Evolutionary conservation across 2,113 vertebrate genomes (phyloP).

Genomic region (Chaenogobius annularis): DNA sequence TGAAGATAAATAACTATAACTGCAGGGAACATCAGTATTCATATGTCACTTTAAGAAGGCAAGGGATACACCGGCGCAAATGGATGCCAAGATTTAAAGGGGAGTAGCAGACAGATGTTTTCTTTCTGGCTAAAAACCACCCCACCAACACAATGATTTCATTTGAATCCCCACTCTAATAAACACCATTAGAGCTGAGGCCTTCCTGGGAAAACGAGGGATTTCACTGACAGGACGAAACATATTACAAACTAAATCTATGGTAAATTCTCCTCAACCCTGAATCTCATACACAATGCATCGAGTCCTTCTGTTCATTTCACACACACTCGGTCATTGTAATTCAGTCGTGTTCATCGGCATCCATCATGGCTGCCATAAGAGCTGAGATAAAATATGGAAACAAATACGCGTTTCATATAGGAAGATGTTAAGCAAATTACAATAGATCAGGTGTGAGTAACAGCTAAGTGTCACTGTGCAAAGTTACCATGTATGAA

Average conservation of each 20-base stretch:
- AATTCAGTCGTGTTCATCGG: constrained; percentile 21
- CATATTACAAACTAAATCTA: constrained; percentile 13
- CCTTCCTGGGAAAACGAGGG: constrained; percentile 28
- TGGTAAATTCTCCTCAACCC: constrained; percentile 8
- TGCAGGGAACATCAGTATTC: constrained; percentile 25
- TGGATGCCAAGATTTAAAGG: constrained; percentile 10
- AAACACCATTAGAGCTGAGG: constrained; percentile 27
- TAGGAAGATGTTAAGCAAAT: constrained; percentile 17
- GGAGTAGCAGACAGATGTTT: constrained; percentile 28
- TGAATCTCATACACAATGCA: constrained; percentile 2
- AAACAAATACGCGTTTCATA: constrained; percentile 12
- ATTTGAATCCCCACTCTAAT: constrained; percentile 34
- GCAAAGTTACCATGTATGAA: constrained; percentile 12
- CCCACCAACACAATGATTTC: constrained; percentile 25
- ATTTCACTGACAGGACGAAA: constrained; percentile 23
- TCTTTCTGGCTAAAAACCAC: constrained; percentile 8
- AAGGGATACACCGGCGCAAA: constrained; percentile 6
- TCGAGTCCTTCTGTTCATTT: constrained; percentile 1
- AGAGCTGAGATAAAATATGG: constrained; percentile 10
- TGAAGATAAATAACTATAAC: constrained; percentile 20
- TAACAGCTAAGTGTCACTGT: constrained; percentile 17
- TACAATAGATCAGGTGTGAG: constrained; percentile 16
- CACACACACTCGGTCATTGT: constrained; percentile 26
- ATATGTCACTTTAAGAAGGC: constrained; percentile 21
- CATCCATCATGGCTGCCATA: constrained; percentile 36